These are phyloP conservation scores for Digitonthophagus gazella DNA, from an alignment of 2,888 invertebrate species.

Conservation along the genomic window DNA sequence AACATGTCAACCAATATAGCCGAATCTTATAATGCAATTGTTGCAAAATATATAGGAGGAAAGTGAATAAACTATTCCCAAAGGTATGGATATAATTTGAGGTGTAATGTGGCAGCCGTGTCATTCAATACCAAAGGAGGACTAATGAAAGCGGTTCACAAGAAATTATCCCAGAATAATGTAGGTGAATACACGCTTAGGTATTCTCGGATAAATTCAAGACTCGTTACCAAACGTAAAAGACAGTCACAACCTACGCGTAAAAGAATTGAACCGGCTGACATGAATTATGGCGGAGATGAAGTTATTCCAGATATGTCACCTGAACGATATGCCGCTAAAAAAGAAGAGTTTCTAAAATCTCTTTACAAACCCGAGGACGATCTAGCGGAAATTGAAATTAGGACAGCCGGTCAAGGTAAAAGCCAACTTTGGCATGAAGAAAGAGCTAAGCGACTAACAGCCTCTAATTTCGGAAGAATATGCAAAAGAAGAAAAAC, in stretches of 20 bases:
- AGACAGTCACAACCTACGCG: neutral
- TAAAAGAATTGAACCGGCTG: neutral
- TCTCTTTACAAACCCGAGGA: conserved; percentile 21
- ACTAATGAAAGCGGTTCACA: neutral
- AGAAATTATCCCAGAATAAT: neutral
- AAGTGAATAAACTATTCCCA: conserved; percentile 17
- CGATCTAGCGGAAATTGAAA: conserved; percentile 26
- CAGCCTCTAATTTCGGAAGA: conserved; percentile 40
- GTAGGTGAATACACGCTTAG: neutral
- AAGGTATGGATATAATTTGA: conserved; percentile 13
- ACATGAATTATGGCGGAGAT: conserved; percentile 9
- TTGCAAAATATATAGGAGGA: conserved; percentile 21
- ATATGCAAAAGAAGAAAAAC: conserved; percentile 28
- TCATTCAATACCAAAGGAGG: conserved; percentile 17
- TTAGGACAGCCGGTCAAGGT: conserved; percentile 33
- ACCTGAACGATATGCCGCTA: neutral
- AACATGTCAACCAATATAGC: conserved; percentile 23
- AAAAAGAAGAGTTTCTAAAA: conserved; percentile 24
- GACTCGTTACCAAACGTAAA: neutral
- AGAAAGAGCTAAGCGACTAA: conserved; percentile 39
- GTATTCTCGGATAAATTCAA: neutral
- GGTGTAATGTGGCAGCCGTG: conserved; percentile 22
- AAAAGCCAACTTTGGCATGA: conserved; percentile 35
- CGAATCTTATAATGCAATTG: conserved; percentile 19
- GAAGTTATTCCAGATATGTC: neutral